Conservation (phyloP, 2,888 invertebrate genomes). For the Caenorhabditis sulstoni region DNA sequence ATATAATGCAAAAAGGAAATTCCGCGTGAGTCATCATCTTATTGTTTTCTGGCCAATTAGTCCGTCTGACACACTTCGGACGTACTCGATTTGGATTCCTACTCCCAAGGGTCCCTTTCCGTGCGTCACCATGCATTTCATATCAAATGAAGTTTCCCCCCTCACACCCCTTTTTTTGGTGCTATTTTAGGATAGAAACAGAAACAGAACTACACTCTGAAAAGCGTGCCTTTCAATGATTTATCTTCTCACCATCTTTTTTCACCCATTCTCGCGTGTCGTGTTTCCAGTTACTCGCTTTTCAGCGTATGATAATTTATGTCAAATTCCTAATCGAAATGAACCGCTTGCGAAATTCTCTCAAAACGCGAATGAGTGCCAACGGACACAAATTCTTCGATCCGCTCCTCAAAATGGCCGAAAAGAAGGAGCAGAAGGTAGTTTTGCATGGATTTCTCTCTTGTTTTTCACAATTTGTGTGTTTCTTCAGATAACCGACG, state of each 20-base stretch:
- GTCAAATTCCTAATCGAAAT: constrained; percentile 68
- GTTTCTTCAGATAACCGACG: constrained; percentile 47
- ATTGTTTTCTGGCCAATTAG: not conserved
- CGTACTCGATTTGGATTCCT: not conserved
- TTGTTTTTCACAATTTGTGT: constrained; percentile 5
- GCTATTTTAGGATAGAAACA: constrained; percentile 28
- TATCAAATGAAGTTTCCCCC: constrained; percentile 32
- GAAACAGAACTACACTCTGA: not conserved
- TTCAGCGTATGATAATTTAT: constrained; percentile 68
- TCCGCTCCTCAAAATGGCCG: constrained; percentile 64
- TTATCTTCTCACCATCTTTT: constrained; percentile 3
- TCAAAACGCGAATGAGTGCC: constrained; percentile 61
- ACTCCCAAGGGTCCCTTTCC: not conserved
- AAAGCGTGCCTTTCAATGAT: constrained; percentile 3
- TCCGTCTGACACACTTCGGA: not conserved
- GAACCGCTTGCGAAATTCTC: constrained; percentile 61
- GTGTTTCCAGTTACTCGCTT: constrained; percentile 6
- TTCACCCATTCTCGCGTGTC: no score
- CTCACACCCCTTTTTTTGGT: not conserved
- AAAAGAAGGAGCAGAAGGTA: constrained; percentile 64
- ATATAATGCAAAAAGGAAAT: constrained; percentile 76
- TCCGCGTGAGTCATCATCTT: constrained; percentile 69
- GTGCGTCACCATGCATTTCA: constrained; percentile 48
- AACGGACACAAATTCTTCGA: constrained; percentile 69
- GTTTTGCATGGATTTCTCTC: not conserved